Evolutionary conservation across 2,797 vertebrate species (phyloP).

Genomic region (Alcedo quadribrachys): DNA sequence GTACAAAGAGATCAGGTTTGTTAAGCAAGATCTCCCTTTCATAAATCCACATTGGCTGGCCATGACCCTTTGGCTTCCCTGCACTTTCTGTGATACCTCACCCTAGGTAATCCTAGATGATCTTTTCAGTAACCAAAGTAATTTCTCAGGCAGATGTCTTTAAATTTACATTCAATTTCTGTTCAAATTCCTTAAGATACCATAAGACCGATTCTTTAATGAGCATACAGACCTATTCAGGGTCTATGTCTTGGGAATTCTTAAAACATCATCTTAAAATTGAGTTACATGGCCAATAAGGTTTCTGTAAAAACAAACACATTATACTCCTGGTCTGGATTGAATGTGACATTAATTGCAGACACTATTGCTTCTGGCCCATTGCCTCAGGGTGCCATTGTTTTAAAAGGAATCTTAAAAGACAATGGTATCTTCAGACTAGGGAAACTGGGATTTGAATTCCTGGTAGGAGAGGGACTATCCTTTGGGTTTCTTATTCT

Average conservation of each 20-base stretch:
- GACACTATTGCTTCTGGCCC: not conserved
- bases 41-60: no score
- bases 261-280: constrained; percentile 17
- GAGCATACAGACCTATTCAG: constrained; percentile 3
- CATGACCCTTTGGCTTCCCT: no score
- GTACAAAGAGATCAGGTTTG: no score
- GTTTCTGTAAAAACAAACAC: not conserved
- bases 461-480: constrained; percentile 20
- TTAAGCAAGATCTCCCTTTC: no score
- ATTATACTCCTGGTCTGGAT: not conserved
- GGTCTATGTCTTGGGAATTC: constrained; percentile 24
- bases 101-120: no score
- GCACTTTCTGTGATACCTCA: no score
- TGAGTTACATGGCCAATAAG: not conserved
- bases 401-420: constrained; percentile 54
- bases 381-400: constrained; percentile 36
- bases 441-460: constrained; percentile 28
- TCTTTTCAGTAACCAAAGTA: no score
- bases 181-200: not conserved
- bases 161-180: not conserved
- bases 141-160: not conserved
- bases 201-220: not conserved
- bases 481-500: constrained; percentile 6
- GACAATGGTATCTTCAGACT: constrained; percentile 9
- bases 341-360: constrained; percentile 24